A percentile compares a stretch with the other conserved stretches of the same genome.
Evolutionary conservation across 2,797 vertebrate genomes (phyloP).

Genomic region (Coregonus sp.): DNA sequence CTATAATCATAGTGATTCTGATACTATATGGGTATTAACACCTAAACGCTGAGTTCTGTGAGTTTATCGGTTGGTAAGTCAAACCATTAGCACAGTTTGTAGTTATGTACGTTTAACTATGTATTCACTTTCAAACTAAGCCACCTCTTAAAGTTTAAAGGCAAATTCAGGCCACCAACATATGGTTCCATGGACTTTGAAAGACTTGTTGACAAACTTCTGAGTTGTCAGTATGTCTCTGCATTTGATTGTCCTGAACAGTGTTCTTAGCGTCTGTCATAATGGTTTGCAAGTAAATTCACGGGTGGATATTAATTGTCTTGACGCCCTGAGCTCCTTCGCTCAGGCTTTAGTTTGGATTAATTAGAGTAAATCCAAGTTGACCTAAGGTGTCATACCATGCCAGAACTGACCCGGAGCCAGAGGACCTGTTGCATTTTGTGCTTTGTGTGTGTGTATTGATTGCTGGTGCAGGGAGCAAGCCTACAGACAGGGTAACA

Average conservation of each 20-base stretch:
- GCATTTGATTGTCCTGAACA: not conserved
- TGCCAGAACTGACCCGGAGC: slow-evolving; percentile 19
- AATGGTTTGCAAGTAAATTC: not conserved
- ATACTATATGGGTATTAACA: slow-evolving; percentile 16
- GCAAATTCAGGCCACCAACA: not conserved
- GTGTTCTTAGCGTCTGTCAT: not conserved
- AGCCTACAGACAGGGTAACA: slow-evolving; percentile 53
- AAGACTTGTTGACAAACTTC: not conserved
- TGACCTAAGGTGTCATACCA: slow-evolving; percentile 37
- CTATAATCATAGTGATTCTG: not conserved
- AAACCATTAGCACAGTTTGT: not conserved
- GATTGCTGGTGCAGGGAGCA: slow-evolving; percentile 57
- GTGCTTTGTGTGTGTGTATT: slow-evolving; percentile 54
- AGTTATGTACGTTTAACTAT: not conserved
- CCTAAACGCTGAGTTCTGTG: slow-evolving; percentile 43
- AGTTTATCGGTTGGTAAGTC: not conserved
- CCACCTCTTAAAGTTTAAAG: not conserved
- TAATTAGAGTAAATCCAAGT: slow-evolving; percentile 44
- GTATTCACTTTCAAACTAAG: not conserved
- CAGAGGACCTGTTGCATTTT: slow-evolving; percentile 11
- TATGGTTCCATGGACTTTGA: not conserved
- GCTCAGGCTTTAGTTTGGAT: slow-evolving; percentile 18
- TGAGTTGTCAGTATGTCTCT: not conserved
- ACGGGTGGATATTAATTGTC: not conserved
- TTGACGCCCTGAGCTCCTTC: not conserved